Evolutionary conservation across 2,113 vertebrate genomes (phyloP).

Genomic region (Prunella fulvescens): DNA sequence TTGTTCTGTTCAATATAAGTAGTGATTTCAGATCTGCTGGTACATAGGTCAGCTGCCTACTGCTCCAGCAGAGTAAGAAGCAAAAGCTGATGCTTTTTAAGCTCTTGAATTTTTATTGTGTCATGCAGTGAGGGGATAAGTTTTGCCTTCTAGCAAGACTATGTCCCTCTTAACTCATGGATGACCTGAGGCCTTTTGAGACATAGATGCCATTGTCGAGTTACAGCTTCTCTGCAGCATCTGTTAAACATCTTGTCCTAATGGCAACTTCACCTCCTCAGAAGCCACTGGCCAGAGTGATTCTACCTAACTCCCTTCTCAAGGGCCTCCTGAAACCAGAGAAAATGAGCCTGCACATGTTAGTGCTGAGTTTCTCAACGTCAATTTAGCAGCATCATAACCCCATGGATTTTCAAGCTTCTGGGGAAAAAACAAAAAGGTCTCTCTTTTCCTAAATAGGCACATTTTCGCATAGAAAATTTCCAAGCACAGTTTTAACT

Average conservation of each 20-base stretch:
- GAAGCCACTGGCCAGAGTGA: not conserved
- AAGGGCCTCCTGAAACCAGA: not conserved
- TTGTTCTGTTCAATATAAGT: not conserved
- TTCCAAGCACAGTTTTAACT: not conserved
- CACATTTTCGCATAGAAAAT: not conserved
- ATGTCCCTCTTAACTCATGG: not conserved
- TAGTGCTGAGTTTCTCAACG: not conserved
- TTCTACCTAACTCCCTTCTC: not conserved
- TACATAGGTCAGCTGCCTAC: not conserved
- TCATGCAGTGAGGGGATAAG: not conserved
- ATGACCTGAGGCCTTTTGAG: not conserved
- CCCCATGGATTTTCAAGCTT: not conserved
- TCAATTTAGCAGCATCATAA: not conserved
- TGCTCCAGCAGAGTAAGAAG: not conserved
- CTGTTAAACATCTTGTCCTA: not conserved
- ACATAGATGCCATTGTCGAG: not conserved
- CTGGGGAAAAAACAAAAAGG: not conserved
- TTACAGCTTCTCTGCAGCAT: not conserved
- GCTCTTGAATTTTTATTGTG: not conserved
- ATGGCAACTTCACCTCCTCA: not conserved
- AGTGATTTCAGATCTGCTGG: not conserved
- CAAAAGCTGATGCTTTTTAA: not conserved
- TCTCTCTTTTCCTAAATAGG: not conserved
- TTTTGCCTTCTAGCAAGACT: not conserved
- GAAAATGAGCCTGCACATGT: accelerated